These are phyloP conservation scores for Drosophila testacea DNA, from an alignment of 2,888 invertebrate genomes.

Conservation along the genomic window DNA sequence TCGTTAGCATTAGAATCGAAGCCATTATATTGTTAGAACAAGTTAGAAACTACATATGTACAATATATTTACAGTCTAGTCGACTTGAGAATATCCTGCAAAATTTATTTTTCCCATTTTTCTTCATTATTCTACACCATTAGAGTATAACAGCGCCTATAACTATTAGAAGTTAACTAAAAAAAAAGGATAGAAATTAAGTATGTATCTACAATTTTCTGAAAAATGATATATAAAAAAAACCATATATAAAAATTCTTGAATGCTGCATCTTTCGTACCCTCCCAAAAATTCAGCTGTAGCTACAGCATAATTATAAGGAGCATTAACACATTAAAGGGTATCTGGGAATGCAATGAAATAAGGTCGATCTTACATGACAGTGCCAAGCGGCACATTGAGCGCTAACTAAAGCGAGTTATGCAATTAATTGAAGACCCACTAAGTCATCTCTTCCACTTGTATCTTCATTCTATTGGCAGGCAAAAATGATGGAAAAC, in stretches of 20 bases:
- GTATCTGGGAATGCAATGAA: constrained; percentile 35
- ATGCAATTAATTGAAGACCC: constrained; percentile 69
- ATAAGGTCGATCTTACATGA: constrained; percentile 60
- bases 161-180: too few relatives aligned
- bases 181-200: too few relatives aligned
- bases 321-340: neutral
- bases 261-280: neutral
- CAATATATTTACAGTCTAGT: neutral
- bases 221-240: neutral
- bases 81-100: constrained; percentile 25
- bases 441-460: constrained; percentile 22
- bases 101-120: too few relatives aligned
- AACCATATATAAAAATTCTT: neutral
- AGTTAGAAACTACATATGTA: constrained; percentile 31
- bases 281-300: neutral
- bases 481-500: constrained; percentile 96
- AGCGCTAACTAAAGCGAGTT: constrained; percentile 67
- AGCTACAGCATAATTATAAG: neutral
- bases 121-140: neutral
- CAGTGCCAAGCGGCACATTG: constrained; percentile 58
- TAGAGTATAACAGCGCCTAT: too few relatives aligned
- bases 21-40: constrained; percentile 54
- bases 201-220: neutral
- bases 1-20: constrained; percentile 61
- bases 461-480: constrained; percentile 84